Base-by-base conservation (phyloP, 2,113 vertebrate genomes). In the Cygnus buccinator region DNA sequence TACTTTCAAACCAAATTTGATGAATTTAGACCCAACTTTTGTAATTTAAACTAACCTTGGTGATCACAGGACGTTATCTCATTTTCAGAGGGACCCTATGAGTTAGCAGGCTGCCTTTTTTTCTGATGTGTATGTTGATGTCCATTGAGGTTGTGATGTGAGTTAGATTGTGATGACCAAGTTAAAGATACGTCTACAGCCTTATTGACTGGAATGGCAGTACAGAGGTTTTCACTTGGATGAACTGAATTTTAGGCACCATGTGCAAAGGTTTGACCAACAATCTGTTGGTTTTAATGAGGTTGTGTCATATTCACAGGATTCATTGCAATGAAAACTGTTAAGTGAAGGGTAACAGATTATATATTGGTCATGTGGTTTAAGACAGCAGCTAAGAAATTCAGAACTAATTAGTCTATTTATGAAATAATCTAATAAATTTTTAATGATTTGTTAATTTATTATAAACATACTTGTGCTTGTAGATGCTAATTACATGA, bases 401-500 rank as follows among this genome's bases (percentile, higher is more conserved):
- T 94, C 71, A 76, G 62, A 84, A 62, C 44, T 89, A 75, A 91
- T 79, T 66, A 54, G 41, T n/a, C 58, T 87, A 8, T 58, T 90
- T 95, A 66, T 87, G 37, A 94, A 95, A 82, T 73, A 79, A 88
- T 41, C 28, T 71, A 89, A 55, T 94, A 94, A 83, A 62, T 91
- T 72, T 75, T 92, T 70, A 93, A 87, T 85, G 5, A 59, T 44
- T 94, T 65, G 12, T 84, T 78, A 11, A 7, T 75, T 75, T 91
- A 66, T 84, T 82, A 39, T 20, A 73, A 85, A 76, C 66, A 74
- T 78, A 55, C 21, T 89, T 75, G 44, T 90, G 84, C 66, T 79
- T 91, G 50, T 87, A 66, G 70, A 55, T 80, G 19, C 55, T 94
- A 93, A 92, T 94, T 94, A 70, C 50, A 33, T 46, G 41, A 93